phyloP scores from a whole-genome alignment of 2,113 vertebrate species.

The Ameiurus melas region DNA sequence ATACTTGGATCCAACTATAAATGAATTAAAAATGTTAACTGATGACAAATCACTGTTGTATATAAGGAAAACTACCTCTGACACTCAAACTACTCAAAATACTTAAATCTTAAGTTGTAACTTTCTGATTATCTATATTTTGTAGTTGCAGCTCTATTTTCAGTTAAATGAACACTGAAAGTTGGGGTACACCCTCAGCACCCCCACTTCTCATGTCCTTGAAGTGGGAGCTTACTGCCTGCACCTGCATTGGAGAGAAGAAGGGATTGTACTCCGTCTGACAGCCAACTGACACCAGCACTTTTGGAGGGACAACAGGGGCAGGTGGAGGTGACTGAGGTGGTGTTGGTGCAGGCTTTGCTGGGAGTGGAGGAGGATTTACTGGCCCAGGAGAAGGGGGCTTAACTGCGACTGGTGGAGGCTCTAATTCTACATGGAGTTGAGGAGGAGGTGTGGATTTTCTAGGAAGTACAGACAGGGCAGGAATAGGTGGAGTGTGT shows the following conservation, averaged over 20 bases:
- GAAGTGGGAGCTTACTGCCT: conserved; percentile 73
- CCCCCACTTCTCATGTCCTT: not conserved
- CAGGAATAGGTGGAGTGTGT: conserved; percentile 54
- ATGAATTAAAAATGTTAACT: not conserved
- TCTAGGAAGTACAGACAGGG: conserved; percentile 55
- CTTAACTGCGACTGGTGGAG: conserved; percentile 32
- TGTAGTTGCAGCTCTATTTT: not conserved
- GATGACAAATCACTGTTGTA: not conserved
- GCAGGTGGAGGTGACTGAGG: conserved; percentile 59
- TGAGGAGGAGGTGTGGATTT: conserved; percentile 47
- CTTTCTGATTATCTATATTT: not conserved
- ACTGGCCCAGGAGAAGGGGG: conserved; percentile 54
- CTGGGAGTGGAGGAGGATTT: conserved; percentile 54
- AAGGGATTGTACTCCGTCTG: conserved; percentile 87
- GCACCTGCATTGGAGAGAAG: conserved; percentile 83
- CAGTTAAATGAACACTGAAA: not conserved
- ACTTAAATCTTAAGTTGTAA: not conserved
- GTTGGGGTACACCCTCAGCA: not conserved
- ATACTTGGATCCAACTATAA: not conserved
- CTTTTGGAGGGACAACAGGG: conserved; percentile 61
- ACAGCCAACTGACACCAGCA: conserved; percentile 85
- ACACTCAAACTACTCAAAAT: not conserved
- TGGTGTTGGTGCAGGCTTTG: conserved; percentile 52
- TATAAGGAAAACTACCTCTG: not conserved
- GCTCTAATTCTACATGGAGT: conserved; percentile 46